Percentiles rank a stretch among this genome's conserved stretches.
These are phyloP conservation scores for Sceloporus tristichus DNA, from an alignment of 2,113 vertebrate genomes.

Conservation along the genomic window DNA sequence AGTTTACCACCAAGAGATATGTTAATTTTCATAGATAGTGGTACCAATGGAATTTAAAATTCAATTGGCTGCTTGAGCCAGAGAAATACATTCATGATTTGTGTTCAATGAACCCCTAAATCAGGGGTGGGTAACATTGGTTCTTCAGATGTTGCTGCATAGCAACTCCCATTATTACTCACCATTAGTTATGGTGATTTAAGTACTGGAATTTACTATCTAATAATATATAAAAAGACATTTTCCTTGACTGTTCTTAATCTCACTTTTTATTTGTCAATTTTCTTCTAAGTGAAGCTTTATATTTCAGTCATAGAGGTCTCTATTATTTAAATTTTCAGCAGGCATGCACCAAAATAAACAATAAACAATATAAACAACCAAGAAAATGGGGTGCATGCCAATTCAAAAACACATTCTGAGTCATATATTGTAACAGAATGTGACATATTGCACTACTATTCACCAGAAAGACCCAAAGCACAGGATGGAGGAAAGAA, in stretches of 20 bases:
- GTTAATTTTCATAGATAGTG: background rate
- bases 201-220: too few relatives aligned
- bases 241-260: too few relatives aligned
- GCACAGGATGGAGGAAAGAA: background rate
- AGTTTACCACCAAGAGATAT: background rate
- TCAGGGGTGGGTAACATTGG: too few relatives aligned
- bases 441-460: background rate
- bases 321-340: background rate
- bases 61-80: background rate
- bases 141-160: too few relatives aligned
- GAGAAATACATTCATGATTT: background rate
- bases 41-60: background rate
- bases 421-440: background rate
- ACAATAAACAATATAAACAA: background rate
- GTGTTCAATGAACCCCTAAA: background rate
- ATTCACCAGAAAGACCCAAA: background rate
- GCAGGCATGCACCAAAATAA: background rate
- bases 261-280: too few relatives aligned
- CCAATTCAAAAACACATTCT: background rate
- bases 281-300: too few relatives aligned
- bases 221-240: too few relatives aligned
- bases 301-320: background rate
- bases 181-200: too few relatives aligned
- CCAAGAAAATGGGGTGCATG: background rate
- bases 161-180: too few relatives aligned